Evolutionary conservation across 1,140 invertebrate genomes (phyloP).

Genomic region (Bombus superbus): DNA sequence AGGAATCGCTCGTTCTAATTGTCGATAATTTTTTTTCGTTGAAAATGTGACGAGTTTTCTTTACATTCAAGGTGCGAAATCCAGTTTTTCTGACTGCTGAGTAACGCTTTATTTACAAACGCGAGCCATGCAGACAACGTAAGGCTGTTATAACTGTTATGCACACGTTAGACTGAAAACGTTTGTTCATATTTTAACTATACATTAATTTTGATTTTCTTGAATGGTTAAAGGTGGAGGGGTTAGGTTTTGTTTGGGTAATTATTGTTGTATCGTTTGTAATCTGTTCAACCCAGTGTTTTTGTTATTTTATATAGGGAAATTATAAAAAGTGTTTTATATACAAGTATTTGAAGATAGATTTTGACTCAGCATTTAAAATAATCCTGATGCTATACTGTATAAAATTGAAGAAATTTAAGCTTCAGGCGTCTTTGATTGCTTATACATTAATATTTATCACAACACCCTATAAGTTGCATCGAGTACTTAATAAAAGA

Average conservation of each 20-base stretch:
- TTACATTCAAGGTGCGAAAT: neutral
- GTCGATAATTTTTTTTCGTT: neutral
- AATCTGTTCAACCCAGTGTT: neutral
- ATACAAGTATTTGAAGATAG: neutral
- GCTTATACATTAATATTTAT: no score
- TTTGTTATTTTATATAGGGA: neutral
- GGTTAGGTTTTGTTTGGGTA: neutral
- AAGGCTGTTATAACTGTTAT: neutral
- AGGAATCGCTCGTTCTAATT: constrained; percentile 2
- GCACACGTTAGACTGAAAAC: neutral
- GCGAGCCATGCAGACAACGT: constrained; percentile 33
- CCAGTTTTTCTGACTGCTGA: neutral
- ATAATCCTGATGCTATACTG: no score
- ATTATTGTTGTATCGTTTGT: neutral
- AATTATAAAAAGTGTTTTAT: neutral
- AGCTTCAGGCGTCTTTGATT: neutral
- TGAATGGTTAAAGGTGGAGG: neutral
- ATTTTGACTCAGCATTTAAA: neutral
- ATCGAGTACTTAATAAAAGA: no score
- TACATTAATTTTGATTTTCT: neutral
- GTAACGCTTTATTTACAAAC: constrained; percentile 54
- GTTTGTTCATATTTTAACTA: neutral
- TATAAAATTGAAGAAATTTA: neutral
- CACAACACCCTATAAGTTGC: no score
- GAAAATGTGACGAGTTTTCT: neutral